Percentiles rank a stretch among this genome's conserved stretches.
Evolutionary conservation across 2,888 invertebrate species (phyloP).

Genomic region (Ypsolopha scabrella): DNA sequence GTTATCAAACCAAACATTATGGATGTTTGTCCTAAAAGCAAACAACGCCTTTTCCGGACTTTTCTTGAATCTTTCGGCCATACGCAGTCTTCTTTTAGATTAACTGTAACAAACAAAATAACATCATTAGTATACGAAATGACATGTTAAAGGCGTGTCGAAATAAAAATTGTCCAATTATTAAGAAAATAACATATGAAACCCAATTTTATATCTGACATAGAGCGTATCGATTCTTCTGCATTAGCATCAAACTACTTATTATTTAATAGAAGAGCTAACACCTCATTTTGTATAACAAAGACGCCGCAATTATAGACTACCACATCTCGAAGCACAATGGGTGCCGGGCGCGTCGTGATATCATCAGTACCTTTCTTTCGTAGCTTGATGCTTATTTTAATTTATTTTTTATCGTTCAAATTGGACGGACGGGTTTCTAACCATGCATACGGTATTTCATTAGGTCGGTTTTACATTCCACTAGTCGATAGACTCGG

Average conservation of each 20-base stretch:
- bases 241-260: constrained; percentile 44
- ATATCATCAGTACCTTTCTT: constrained; percentile 48
- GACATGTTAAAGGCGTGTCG: constrained; percentile 1
- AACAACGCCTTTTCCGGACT: constrained; percentile 59
- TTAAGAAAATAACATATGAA: constrained; percentile 1
- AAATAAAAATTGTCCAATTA: background rate
- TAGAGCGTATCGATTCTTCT: constrained; percentile 28
- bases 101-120: constrained; percentile 53
- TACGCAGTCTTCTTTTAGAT: constrained; percentile 51
- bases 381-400: constrained; percentile 42
- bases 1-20: constrained; percentile 34
- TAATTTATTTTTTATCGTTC: constrained; percentile 68
- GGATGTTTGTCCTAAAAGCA: constrained; percentile 47
- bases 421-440: constrained; percentile 57
- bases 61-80: constrained; percentile 52
- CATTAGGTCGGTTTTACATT: constrained; percentile 9
- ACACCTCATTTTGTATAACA: constrained; percentile 68
- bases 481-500: background rate
- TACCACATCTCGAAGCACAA: constrained; percentile 53
- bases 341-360: constrained; percentile 49
- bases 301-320: constrained; percentile 63
- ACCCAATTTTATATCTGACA: constrained; percentile 26
- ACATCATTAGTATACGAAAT: constrained; percentile 6
- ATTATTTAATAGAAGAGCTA: constrained; percentile 66
- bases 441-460: constrained; percentile 41